phyloP scores from a whole-genome alignment of 2,888 invertebrate genomes.

The Steinernema scapterisci region DNA sequence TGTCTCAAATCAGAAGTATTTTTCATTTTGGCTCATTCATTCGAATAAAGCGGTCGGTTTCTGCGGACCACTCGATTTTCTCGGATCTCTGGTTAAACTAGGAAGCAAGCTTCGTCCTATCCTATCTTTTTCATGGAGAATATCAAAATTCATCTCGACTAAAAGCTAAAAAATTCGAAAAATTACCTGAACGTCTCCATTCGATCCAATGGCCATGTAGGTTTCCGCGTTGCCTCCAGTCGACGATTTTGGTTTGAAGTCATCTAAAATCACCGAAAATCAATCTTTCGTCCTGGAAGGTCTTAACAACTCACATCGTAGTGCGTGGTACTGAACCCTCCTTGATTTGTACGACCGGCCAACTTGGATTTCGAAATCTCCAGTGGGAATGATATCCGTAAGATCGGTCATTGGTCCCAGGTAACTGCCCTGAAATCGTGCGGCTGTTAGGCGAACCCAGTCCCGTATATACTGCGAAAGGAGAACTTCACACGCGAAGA shows the following conservation, averaged over 20 bases:
- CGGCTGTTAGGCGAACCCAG: too few relatives aligned
- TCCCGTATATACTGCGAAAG: too few relatives aligned
- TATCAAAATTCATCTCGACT: neutral
- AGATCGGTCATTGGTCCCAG: neutral
- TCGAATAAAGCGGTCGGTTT: too few relatives aligned
- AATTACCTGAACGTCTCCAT: constrained; percentile 58
- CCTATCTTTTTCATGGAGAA: too few relatives aligned
- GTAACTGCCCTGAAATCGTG: neutral
- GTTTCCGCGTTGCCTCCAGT: constrained; percentile 52
- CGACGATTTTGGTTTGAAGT: constrained; percentile 63
- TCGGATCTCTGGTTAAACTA: too few relatives aligned
- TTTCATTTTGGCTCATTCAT: too few relatives aligned
- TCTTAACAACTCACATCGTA: constrained; percentile 56
- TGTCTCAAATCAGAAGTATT: too few relatives aligned
- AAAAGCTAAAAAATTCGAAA: neutral
- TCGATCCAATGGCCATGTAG: constrained; percentile 54
- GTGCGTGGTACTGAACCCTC: constrained; percentile 47
- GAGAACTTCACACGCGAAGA: too few relatives aligned
- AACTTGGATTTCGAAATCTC: constrained; percentile 10
- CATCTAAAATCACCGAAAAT: constrained; percentile 48
- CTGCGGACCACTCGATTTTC: too few relatives aligned
- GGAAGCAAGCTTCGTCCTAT: too few relatives aligned
- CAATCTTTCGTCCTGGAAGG: too few relatives aligned
- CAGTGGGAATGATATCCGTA: neutral
- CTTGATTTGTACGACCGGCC: constrained; percentile 22